Evolutionary conservation across 2,797 vertebrate genomes (phyloP).

Genomic region (Dendrocincla fuliginosa): DNA sequence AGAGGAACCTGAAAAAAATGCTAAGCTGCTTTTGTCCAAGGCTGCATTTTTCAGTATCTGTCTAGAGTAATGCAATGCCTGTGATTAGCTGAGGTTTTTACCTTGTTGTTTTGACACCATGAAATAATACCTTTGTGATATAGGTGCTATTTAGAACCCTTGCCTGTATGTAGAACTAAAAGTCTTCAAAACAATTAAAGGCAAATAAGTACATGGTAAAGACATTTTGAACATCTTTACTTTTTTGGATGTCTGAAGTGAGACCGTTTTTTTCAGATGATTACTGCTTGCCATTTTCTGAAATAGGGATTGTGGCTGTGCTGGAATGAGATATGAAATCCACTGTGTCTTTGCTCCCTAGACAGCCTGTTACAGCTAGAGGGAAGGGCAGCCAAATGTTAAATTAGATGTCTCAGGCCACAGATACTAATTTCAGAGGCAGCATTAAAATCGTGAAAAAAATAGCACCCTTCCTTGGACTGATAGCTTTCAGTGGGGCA

Average conservation of each 20-base stretch:
- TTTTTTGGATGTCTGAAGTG: background rate
- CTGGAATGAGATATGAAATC: background rate
- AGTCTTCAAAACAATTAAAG: background rate
- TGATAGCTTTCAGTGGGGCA: background rate
- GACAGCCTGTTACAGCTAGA: background rate
- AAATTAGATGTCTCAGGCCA: background rate
- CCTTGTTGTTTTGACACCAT: background rate
- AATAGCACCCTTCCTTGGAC: background rate
- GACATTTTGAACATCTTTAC: background rate
- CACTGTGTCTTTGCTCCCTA: background rate
- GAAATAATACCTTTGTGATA: background rate
- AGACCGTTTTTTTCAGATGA: background rate
- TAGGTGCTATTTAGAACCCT: background rate
- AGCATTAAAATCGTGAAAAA: background rate
- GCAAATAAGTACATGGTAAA: background rate
- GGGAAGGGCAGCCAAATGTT: slow-evolving; percentile 3
- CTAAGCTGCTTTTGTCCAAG: background rate
- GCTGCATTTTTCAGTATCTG: background rate
- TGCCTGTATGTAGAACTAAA: background rate
- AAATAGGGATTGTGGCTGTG: background rate
- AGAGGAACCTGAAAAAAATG: background rate
- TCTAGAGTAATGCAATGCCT: background rate
- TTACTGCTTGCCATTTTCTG: background rate
- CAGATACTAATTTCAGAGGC: background rate
- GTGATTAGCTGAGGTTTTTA: background rate